A percentile compares a stretch with the other conserved stretches of the same genome.
Evolutionary conservation across 2,888 invertebrate species (phyloP).

Genomic region (Taphrorychus bicolor): DNA sequence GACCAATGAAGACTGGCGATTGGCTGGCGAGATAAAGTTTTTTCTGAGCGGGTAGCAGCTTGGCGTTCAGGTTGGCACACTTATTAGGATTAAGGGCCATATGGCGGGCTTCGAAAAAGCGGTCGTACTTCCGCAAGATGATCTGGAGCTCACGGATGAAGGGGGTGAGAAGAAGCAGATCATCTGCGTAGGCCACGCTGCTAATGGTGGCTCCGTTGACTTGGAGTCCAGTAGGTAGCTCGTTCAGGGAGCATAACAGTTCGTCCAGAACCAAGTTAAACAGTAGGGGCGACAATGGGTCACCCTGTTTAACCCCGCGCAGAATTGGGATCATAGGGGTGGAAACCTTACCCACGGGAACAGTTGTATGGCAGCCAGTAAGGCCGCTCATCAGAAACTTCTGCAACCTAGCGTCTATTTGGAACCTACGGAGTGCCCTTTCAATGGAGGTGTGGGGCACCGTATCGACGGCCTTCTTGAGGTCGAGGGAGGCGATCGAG

Average conservation of each 20-base stretch:
- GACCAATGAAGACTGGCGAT: not conserved
- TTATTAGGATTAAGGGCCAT: conserved; percentile 15
- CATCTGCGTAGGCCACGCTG: not conserved
- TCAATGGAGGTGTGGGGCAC: conserved; percentile 36
- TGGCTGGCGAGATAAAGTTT: conserved; percentile 18
- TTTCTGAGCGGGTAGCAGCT: conserved; percentile 9
- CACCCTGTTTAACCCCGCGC: conserved; percentile 27
- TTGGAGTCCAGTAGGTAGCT: conserved; percentile 19
- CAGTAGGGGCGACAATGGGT: conserved; percentile 25
- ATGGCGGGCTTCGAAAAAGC: not conserved
- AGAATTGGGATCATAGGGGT: conserved; percentile 14
- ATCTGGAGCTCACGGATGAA: conserved; percentile 1
- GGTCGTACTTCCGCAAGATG: not conserved
- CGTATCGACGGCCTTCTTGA: conserved; percentile 42
- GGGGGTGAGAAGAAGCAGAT: conserved; percentile 11
- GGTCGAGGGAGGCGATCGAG: conserved; percentile 34
- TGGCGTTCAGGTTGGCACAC: conserved; percentile 6
- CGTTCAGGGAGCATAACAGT: conserved; percentile 4
- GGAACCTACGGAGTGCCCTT: conserved; percentile 28
- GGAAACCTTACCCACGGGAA: not conserved
- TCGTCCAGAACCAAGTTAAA: conserved; percentile 34
- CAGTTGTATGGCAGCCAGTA: not conserved
- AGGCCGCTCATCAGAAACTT: conserved; percentile 7
- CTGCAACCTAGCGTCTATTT: not conserved
- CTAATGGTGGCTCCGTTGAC: not conserved